Percentiles rank a stretch among this genome's conserved stretches.
phyloP scores from a whole-genome alignment of 2,797 vertebrate genomes.

The Buceros bicornis region DNA sequence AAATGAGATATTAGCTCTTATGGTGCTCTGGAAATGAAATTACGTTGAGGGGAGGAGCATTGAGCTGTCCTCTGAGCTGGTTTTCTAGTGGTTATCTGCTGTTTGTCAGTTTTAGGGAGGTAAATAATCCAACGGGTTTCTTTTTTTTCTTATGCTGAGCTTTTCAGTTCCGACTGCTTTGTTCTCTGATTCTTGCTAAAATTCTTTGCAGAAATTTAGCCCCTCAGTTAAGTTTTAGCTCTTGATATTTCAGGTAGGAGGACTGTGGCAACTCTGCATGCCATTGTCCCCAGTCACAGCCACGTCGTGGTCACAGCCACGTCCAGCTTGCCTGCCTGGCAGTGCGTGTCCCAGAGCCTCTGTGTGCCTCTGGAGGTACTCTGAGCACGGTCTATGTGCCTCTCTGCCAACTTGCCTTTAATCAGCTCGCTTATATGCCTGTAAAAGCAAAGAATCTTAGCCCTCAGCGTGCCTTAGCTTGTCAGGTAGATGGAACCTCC shows the following conservation, averaged over 20 bases:
- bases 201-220: not conserved
- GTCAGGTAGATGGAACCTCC: not conserved
- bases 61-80: not conserved
- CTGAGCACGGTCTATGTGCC: not conserved
- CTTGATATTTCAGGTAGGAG: not conserved
- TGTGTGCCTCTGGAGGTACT: not conserved
- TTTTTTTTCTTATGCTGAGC: not conserved
- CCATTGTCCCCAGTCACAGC: not conserved
- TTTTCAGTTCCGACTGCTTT: not conserved
- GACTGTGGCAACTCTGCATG: not conserved
- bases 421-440: not conserved
- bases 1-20: not conserved
- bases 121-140: not conserved
- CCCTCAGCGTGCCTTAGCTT: not conserved
- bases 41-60: not conserved
- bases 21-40: not conserved
- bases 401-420: not conserved
- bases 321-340: not conserved
- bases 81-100: not conserved
- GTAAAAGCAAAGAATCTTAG: no score
- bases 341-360: not conserved
- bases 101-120: not conserved
- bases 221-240: not conserved
- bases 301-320: not conserved
- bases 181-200: not conserved